Conservation (phyloP, 2,888 invertebrate species). For the Cephus spinipes region DNA sequence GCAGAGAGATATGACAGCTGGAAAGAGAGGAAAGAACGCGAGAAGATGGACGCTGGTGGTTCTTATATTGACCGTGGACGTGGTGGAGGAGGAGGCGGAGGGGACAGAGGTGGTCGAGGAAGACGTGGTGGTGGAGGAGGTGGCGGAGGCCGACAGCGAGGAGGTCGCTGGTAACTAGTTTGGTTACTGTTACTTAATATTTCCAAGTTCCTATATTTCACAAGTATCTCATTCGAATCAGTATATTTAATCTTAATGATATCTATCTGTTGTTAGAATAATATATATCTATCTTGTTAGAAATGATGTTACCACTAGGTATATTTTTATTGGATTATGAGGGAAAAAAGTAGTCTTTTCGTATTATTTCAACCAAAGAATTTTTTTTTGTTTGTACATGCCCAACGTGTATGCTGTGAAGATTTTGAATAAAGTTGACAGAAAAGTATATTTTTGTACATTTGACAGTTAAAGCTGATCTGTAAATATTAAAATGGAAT, state of each 20-base stretch:
- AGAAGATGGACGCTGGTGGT: conserved; percentile 67
- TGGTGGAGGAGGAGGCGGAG: conserved; percentile 44
- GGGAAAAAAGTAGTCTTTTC: neutral
- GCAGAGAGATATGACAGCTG: conserved; percentile 78
- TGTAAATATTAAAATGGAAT: neutral
- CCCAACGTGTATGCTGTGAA: neutral
- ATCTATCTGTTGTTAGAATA: neutral
- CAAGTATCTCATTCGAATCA: neutral
- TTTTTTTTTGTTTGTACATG: neutral
- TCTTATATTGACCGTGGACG: conserved; percentile 57
- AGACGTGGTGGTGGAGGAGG: conserved; percentile 32
- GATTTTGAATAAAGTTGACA: neutral
- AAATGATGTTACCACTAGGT: neutral
- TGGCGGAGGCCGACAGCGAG: conserved; percentile 25
- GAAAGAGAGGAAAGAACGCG: conserved; percentile 74
- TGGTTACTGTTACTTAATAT: neutral
- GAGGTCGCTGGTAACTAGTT: conserved; percentile 12
- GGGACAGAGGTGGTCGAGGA: conserved; percentile 45
- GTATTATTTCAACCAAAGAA: neutral
- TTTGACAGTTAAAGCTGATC: neutral
- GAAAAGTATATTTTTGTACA: neutral
- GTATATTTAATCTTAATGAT: neutral
- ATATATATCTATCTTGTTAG: neutral
- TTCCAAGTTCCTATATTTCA: neutral
- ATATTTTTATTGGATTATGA: neutral